A percentile compares a stretch with the other conserved stretches of the same genome.
Conservation (phyloP, 2,797 vertebrate species). For the Thamnophis elegans region DNA sequence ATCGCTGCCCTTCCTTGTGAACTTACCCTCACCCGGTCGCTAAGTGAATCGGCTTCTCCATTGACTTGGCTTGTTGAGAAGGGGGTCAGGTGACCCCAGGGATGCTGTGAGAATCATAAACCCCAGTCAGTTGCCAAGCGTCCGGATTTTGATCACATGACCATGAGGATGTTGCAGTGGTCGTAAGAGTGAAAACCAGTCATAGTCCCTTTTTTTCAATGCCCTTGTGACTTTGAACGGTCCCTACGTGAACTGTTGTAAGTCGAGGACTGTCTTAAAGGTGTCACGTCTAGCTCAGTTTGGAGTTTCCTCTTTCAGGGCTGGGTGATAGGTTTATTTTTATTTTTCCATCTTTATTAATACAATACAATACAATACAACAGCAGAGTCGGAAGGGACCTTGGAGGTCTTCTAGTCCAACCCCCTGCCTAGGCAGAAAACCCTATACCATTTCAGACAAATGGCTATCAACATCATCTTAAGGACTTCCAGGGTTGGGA, state of each 20-base stretch:
- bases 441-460: too few species aligned
- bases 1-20: accelerated
- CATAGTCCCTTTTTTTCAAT: too few species aligned
- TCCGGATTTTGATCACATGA: neutral
- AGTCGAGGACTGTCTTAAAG: neutral
- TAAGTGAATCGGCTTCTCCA: neutral
- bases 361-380: too few species aligned
- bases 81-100: neutral
- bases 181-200: neutral
- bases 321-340: neutral
- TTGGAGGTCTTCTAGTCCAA: too few species aligned
- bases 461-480: too few species aligned
- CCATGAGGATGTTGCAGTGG: neutral
- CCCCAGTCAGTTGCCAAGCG: neutral
- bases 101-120: neutral
- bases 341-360: neutral
- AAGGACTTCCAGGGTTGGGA: too few species aligned
- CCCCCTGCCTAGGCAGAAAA: too few species aligned
- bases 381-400: too few species aligned
- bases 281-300: neutral
- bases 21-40: too few species aligned
- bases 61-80: neutral
- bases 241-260: too few species aligned
- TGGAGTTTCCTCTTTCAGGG: neutral
- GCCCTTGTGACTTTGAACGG: neutral